phyloP scores from a whole-genome alignment of 2,797 vertebrate genomes.

The Carapus acus region DNA sequence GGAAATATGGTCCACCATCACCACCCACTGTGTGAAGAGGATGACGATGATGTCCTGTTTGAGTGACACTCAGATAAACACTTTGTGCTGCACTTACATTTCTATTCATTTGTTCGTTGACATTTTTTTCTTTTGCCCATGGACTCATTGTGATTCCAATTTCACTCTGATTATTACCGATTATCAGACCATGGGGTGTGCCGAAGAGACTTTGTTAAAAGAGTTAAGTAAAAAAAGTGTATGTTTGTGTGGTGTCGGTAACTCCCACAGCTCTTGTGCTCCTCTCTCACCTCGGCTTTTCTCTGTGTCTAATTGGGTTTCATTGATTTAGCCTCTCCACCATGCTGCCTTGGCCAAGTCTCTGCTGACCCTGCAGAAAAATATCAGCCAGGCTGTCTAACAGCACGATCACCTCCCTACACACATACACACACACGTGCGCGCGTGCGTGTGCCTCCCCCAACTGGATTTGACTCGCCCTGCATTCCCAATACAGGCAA shows the following conservation, averaged over 20 bases:
- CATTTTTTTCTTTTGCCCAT: no score
- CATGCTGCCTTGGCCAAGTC: slow-evolving; percentile 63
- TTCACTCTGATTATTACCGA: no score
- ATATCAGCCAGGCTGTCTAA: slow-evolving; percentile 58
- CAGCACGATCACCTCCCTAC: slow-evolving; percentile 40
- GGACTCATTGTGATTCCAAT: no score
- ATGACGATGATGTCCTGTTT: slow-evolving; percentile 2
- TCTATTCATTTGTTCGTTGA: no score
- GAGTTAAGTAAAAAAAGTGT: slow-evolving; percentile 26
- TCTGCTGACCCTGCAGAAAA: slow-evolving; percentile 75
- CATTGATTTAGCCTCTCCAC: slow-evolving; percentile 71
- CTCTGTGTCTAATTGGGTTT: slow-evolving; percentile 64
- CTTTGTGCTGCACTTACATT: no score
- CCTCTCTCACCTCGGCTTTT: slow-evolving; percentile 56
- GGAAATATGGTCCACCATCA: background rate
- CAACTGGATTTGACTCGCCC: slow-evolving; percentile 21
- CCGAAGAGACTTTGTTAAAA: slow-evolving; percentile 27
- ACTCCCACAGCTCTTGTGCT: slow-evolving; percentile 40
- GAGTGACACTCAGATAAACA: slow-evolving; percentile 23
- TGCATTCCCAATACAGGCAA: slow-evolving; percentile 47
- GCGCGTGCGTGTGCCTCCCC: slow-evolving; percentile 16
- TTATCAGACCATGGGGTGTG: no score
- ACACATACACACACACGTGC: slow-evolving; percentile 19
- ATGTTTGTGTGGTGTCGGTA: slow-evolving; percentile 34
- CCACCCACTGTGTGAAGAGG: background rate